These are phyloP conservation scores for Caenorhabditis plicata DNA, from an alignment of 2,888 invertebrate genomes.

Conservation along the genomic window DNA sequence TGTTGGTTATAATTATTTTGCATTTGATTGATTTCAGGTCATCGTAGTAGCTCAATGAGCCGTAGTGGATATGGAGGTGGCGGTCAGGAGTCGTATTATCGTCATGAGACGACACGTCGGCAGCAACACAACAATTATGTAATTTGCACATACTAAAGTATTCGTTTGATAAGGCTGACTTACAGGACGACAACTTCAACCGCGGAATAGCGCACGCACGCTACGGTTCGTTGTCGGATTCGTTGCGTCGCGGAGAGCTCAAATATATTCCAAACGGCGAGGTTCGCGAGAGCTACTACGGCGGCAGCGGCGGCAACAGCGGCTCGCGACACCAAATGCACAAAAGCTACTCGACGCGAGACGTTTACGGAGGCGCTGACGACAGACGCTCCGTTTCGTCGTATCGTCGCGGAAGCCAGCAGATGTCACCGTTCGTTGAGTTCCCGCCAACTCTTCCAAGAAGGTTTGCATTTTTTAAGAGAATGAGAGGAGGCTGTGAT, in stretches of 20 bases:
- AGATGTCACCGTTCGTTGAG: conserved; percentile 59
- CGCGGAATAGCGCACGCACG: conserved; percentile 58
- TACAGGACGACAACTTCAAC: conserved; percentile 44
- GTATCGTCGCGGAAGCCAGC: conserved; percentile 45
- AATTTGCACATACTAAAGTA: neutral
- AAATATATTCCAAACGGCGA: conserved; percentile 64
- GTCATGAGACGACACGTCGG: conserved; percentile 52
- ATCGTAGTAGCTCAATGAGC: conserved; percentile 55
- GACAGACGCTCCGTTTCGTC: conserved; percentile 47
- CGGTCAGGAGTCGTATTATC: conserved; percentile 49
- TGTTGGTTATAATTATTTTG: neutral
- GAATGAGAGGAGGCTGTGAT: neutral
- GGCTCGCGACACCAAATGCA: conserved; percentile 43
- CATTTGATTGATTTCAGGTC: conserved; percentile 32
- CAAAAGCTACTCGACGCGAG: conserved; percentile 62
- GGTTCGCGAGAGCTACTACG: conserved; percentile 41
- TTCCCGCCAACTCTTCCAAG: conserved; percentile 65
- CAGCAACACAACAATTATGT: conserved; percentile 37
- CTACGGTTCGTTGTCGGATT: conserved; percentile 61
- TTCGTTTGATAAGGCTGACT: neutral
- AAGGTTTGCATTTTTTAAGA: neutral
- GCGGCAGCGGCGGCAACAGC: conserved; percentile 18
- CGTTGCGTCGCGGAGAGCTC: conserved; percentile 60
- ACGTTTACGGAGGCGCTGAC: conserved; percentile 50
- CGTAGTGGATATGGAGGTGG: conserved; percentile 39